These are phyloP conservation scores for Trachythela sp. DNA, from an alignment of 64 coral and sea anemone genomes.

Conservation along the genomic window DNA sequence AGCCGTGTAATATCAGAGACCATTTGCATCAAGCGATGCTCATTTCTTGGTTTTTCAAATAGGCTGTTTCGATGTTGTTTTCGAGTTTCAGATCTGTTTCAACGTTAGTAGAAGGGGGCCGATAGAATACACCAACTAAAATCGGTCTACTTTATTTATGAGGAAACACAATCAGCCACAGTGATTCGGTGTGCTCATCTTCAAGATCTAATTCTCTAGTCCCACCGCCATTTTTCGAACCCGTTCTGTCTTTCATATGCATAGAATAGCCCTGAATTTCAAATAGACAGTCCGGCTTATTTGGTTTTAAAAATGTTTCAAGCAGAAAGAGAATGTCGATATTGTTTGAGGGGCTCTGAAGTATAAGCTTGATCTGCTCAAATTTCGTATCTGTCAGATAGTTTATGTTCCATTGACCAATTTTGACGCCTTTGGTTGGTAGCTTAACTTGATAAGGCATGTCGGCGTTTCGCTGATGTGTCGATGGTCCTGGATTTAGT, in stretches of 20 bases:
- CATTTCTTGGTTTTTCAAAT: slow-evolving; percentile 44
- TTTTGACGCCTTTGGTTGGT: slow-evolving; percentile 9
- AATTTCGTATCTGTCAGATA: too few relatives aligned
- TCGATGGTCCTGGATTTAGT: background rate
- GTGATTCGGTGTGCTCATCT: slow-evolving; percentile 29
- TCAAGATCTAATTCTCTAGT: background rate
- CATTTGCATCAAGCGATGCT: slow-evolving; percentile 27
- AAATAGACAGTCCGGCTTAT: background rate
- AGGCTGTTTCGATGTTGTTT: slow-evolving; percentile 36
- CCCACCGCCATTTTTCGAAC: slow-evolving; percentile 28
- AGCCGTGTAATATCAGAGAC: slow-evolving; percentile 37
- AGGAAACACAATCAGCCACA: slow-evolving; percentile 30
- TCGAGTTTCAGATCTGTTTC: slow-evolving; percentile 17
- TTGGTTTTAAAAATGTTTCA: slow-evolving; percentile 37
- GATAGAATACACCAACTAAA: slow-evolving; percentile 23
- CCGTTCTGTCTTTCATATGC: slow-evolving; percentile 3
- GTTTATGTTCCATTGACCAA: slow-evolving; percentile 31
- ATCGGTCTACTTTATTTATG: slow-evolving; percentile 20
- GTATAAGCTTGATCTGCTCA: slow-evolving; percentile 21
- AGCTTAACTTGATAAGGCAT: background rate
- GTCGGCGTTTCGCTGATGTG: background rate
- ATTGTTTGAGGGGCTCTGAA: background rate
- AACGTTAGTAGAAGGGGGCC: slow-evolving; percentile 25
- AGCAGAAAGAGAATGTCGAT: slow-evolving; percentile 12
- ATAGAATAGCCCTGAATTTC: slow-evolving; percentile 19